Evolutionary conservation across 2,888 invertebrate species (phyloP), one percentile per base, ranked within the genome.

Genomic region (Lordiphosa fenestrarum): DNA sequence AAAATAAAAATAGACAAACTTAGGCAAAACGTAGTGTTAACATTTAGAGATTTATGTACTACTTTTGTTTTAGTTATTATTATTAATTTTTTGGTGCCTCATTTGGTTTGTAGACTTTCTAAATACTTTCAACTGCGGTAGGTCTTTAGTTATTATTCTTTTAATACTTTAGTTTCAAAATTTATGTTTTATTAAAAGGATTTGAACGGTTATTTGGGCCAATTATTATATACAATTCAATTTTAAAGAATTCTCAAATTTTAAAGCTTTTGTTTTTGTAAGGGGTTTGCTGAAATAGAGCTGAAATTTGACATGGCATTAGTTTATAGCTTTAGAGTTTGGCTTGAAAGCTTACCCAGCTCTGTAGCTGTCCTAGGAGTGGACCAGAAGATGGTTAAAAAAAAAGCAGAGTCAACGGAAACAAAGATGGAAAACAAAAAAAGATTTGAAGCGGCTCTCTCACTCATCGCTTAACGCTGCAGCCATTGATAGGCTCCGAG

Each of bases 211-310:
- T 66, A 65, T 58, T 58, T 66, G 76, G 73, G 77, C 77, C 71
- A 81, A 77, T 71, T 61, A 42, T 66, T 83, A 71, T 75, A 69
- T 82, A 82, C 76, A 82, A 66, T 73, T 66, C 58, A 73, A 69
- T 60, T 56, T 55, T 41, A 64, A 58, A 50, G 56, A 63, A 42
- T 57, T 50, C 50, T 50, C 42, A 78, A 78, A 78, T 75, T 77
- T 75, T 65, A 66, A 64, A 64, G 54, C 67, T 66, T 57, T 61
- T 67, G 15, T 52, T 57, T 62, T 69, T 69, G 25, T 53, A 58
- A 52, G 54, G 55, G 48, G 53, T 54, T 63, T 41, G 59, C 58
- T 61, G 58, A 30, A 38, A 60, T 40, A 55, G 39, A 75, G 60
- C 73, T 73, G 49, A 2, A 65, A 65, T 13, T 4, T 6, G 0